phyloP scores from a whole-genome alignment of 2,797 vertebrate genomes.

The Falco columbarius region DNA sequence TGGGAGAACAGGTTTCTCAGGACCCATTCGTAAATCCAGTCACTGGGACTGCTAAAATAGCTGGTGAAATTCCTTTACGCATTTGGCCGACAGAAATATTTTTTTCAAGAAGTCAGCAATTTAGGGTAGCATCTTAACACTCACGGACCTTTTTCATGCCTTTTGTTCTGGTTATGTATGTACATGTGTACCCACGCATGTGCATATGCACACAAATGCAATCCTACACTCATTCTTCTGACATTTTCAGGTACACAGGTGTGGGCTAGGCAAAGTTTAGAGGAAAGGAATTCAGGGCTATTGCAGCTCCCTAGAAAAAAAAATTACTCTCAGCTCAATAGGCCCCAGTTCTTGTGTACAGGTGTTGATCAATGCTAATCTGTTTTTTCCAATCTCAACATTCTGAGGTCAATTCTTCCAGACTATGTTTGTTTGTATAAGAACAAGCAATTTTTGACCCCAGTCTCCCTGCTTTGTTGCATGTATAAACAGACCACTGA shows the following conservation, averaged over 20 bases:
- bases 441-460: not conserved
- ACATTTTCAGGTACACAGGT: not conserved
- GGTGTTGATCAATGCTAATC: not conserved
- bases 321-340: not conserved
- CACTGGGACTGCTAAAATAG: not conserved
- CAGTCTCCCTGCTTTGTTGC: not conserved
- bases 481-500: not conserved
- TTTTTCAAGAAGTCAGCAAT: not conserved
- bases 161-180: not conserved
- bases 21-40: not conserved
- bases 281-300: not conserved
- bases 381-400: not conserved
- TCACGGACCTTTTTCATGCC: not conserved
- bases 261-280: not conserved
- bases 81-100: not conserved
- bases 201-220: fast-evolving
- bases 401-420: not conserved
- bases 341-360: not conserved
- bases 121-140: not conserved
- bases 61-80: not conserved
- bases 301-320: not conserved
- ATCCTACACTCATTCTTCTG: not conserved
- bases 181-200: fast-evolving
- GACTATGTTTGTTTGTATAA: not conserved
- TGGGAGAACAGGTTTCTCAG: not conserved